These are phyloP conservation scores for Ischnura elegans DNA, from an alignment of 2,888 invertebrate species.

Conservation along the genomic window DNA sequence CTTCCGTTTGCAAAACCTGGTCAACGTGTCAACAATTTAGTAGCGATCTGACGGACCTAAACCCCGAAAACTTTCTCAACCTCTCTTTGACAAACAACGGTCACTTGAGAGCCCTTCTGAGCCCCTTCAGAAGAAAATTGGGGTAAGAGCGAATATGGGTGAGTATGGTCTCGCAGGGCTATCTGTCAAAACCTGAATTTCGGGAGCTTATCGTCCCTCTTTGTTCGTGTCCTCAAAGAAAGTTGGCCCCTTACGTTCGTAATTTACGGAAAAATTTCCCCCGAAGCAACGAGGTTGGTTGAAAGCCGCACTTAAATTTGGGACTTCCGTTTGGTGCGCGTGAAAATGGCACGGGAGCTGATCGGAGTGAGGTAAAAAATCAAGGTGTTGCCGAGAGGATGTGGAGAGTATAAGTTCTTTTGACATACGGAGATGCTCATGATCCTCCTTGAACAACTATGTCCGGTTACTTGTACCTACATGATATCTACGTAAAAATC, in stretches of 20 bases:
- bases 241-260: slow-evolving; percentile 8
- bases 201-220: neutral
- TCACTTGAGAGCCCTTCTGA: neutral
- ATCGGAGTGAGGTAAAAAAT: neutral
- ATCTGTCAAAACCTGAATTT: neutral
- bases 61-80: neutral
- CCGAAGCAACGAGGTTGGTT: neutral
- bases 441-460: neutral
- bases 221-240: neutral
- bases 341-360: neutral
- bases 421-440: neutral
- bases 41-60: no score
- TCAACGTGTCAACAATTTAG: no score
- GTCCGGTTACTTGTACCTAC: no score
- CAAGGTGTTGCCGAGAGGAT: neutral
- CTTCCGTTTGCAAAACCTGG: no score
- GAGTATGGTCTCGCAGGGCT: neutral
- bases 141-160: neutral
- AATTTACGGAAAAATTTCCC: neutral
- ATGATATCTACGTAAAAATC: no score
- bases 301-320: neutral
- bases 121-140: neutral
- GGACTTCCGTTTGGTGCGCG: neutral
- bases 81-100: neutral
- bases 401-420: neutral